These are phyloP conservation scores for Maniola jurtina DNA, from an alignment of 1,140 invertebrate species.

Conservation along the genomic window DNA sequence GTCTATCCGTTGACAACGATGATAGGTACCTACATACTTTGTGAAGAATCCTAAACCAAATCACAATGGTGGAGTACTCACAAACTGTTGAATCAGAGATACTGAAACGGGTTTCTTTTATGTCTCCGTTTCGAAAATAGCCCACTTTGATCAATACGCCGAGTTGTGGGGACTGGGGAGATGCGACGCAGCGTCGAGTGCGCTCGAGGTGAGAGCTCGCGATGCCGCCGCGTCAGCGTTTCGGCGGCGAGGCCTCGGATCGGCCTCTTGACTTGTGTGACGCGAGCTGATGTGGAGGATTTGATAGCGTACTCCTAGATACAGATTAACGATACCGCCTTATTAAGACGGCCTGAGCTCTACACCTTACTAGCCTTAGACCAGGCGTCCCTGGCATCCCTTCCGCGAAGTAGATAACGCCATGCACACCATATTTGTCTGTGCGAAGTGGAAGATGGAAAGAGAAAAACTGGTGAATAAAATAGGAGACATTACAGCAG, in stretches of 20 bases:
- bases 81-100: slow-evolving; percentile 4
- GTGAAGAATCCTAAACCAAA: too few species aligned
- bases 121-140: slow-evolving; percentile 24
- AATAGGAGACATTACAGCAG: too few species aligned
- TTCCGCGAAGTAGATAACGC: too few species aligned
- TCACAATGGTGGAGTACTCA: neutral
- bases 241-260: slow-evolving; percentile 11
- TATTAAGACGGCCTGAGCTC: neutral
- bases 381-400: too few species aligned
- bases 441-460: too few species aligned
- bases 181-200: slow-evolving; percentile 19
- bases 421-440: too few species aligned
- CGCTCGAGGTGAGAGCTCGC: slow-evolving; percentile 14
- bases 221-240: slow-evolving; percentile 21
- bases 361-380: neutral
- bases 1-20: too few species aligned
- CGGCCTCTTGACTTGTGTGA: slow-evolving; percentile 10
- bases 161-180: neutral
- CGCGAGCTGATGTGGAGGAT: slow-evolving; percentile 17
- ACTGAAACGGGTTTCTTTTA: slow-evolving; percentile 6
- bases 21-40: too few species aligned
- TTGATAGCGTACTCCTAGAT: slow-evolving; percentile 11
- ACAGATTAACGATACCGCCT: slow-evolving; percentile 1
- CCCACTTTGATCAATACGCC: slow-evolving; percentile 24
- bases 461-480: too few species aligned